Evolutionary conservation across 2,797 vertebrate genomes (phyloP).

Genomic region (Fistularia commersonii): DNA sequence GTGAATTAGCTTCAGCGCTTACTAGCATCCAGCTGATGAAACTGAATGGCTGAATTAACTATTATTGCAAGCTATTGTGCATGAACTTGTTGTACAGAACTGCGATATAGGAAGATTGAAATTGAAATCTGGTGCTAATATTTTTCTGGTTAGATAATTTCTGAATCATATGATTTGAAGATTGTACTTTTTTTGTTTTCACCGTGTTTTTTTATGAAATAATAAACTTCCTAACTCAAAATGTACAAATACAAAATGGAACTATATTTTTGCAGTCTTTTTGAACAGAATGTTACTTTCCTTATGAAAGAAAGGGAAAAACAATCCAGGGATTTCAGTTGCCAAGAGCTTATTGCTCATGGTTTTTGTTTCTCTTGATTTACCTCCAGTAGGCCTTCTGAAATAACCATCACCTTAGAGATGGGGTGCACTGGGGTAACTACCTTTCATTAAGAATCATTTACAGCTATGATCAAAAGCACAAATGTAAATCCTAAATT

Average conservation of each 20-base stretch:
- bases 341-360: slow-evolving; percentile 35
- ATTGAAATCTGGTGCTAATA: slow-evolving; percentile 63
- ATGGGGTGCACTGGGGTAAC: neutral
- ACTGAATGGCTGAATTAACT: slow-evolving; percentile 51
- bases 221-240: slow-evolving; percentile 25
- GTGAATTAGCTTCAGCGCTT: slow-evolving; percentile 39
- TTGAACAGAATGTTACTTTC: slow-evolving; percentile 47
- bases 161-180: slow-evolving; percentile 38
- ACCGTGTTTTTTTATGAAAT: slow-evolving; percentile 20
- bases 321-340: slow-evolving; percentile 45
- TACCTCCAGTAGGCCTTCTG: slow-evolving; percentile 19
- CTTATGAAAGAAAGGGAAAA: slow-evolving; percentile 21
- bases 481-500: slow-evolving; percentile 43
- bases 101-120: slow-evolving; percentile 43
- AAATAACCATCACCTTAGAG: slow-evolving; percentile 9
- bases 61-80: slow-evolving; percentile 58
- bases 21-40: slow-evolving; percentile 34
- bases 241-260: slow-evolving; percentile 56
- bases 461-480: slow-evolving; percentile 55
- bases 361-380: slow-evolving; percentile 34
- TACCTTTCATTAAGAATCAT: slow-evolving; percentile 21
- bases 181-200: slow-evolving; percentile 32
- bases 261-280: slow-evolving; percentile 64
- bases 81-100: slow-evolving; percentile 53
- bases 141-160: slow-evolving; percentile 53